Percentiles rank a stretch among this genome's conserved stretches.
phyloP scores from a whole-genome alignment of 2,888 invertebrate species.

The Anarsia innoxiella region DNA sequence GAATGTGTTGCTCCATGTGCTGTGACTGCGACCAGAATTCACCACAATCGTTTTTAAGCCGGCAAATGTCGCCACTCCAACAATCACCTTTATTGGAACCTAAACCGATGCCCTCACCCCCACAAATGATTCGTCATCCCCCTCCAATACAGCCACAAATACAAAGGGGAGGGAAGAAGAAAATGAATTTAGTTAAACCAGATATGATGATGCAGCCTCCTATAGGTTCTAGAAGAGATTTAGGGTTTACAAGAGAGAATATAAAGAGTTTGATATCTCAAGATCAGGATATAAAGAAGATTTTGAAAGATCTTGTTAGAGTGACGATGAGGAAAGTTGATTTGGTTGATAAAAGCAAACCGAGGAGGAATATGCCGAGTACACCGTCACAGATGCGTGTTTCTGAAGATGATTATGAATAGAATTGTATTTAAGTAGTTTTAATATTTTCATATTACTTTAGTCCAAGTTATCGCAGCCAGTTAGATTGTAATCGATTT shows the following conservation, averaged over 20 bases:
- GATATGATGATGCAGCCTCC: slow-evolving; percentile 20
- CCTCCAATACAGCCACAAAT: slow-evolving; percentile 18
- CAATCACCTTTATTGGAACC: slow-evolving; percentile 17
- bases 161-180: slow-evolving; percentile 27
- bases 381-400: too few relatives aligned
- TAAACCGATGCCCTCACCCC: slow-evolving; percentile 6
- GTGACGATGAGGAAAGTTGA: slow-evolving; percentile 66
- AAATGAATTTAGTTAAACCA: slow-evolving; percentile 16
- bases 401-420: too few relatives aligned
- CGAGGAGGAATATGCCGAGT: too few relatives aligned
- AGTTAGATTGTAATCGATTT: too few relatives aligned
- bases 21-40: slow-evolving; percentile 45
- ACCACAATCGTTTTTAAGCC: slow-evolving; percentile 18
- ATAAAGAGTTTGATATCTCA: slow-evolving; percentile 54
- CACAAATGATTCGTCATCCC: slow-evolving; percentile 17
- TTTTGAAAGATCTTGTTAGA: slow-evolving; percentile 57
- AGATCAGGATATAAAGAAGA: slow-evolving; percentile 61
- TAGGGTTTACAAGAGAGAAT: slow-evolving; percentile 47
- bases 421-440: too few relatives aligned
- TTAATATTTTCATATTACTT: too few relatives aligned
- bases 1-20: slow-evolving; percentile 56
- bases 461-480: too few relatives aligned
- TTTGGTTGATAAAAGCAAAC: slow-evolving; percentile 39
- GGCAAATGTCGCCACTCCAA: slow-evolving; percentile 24
- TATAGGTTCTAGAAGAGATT: slow-evolving; percentile 33